phyloP scores from a whole-genome alignment of 2,888 invertebrate species.

The Epinotia bilunana region DNA sequence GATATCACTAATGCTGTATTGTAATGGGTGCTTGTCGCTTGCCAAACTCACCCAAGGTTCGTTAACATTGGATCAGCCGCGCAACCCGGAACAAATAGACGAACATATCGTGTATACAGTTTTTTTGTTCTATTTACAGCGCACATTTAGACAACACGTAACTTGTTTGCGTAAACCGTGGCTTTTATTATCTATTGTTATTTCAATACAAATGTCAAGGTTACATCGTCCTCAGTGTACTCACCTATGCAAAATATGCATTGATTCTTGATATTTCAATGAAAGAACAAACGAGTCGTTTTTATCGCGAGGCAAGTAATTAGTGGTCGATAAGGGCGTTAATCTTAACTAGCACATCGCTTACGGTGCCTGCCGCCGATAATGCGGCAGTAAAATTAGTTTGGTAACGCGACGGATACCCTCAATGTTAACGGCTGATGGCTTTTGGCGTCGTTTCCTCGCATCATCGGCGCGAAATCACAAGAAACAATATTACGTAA shows the following conservation, averaged over 20 bases:
- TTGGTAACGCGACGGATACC: slow-evolving; percentile 35
- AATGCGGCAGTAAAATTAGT: slow-evolving; percentile 44
- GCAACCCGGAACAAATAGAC: slow-evolving; percentile 41
- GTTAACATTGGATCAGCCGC: slow-evolving; percentile 37
- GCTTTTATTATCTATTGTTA: slow-evolving; percentile 4
- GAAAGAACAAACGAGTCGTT: slow-evolving; percentile 44
- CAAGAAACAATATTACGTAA: slow-evolving; percentile 22
- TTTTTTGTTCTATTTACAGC: slow-evolving; percentile 37
- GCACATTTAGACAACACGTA: slow-evolving; percentile 14
- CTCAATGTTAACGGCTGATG: slow-evolving; percentile 40
- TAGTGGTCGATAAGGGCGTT: slow-evolving; percentile 64
- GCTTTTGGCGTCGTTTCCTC: slow-evolving; percentile 35
- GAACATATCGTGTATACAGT: slow-evolving; percentile 22
- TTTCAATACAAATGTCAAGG: slow-evolving; percentile 14
- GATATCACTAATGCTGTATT: slow-evolving; percentile 6
- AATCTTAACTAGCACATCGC: slow-evolving; percentile 67
- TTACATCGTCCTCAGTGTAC: background rate
- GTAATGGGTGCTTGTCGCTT: slow-evolving; percentile 28
- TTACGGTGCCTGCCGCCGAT: slow-evolving; percentile 55
- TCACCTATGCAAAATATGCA: slow-evolving; percentile 20
- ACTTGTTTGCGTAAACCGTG: background rate
- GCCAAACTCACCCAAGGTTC: slow-evolving; percentile 42
- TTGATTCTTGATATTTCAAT: slow-evolving; percentile 28
- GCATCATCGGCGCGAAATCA: slow-evolving; percentile 19
- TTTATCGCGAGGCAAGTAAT: slow-evolving; percentile 56